These are phyloP conservation scores for Muschampia plurimacula DNA, from an alignment of 2,888 invertebrate species.

Conservation along the genomic window DNA sequence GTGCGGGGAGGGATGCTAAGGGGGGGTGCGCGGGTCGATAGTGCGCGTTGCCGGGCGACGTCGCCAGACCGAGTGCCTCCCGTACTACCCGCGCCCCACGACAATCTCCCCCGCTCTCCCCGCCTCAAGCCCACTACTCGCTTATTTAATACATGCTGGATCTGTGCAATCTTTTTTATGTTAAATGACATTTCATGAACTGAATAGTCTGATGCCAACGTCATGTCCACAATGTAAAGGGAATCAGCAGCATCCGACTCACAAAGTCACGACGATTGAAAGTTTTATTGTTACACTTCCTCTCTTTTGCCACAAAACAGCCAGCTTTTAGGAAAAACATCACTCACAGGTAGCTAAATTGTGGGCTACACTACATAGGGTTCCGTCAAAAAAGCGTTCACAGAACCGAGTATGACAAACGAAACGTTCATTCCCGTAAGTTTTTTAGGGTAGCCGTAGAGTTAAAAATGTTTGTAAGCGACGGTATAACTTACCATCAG, in stretches of 20 bases:
- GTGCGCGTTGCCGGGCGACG: slow-evolving; percentile 86
- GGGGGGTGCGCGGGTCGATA: slow-evolving; percentile 79
- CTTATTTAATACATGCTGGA: slow-evolving; percentile 82
- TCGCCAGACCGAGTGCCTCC: slow-evolving; percentile 87
- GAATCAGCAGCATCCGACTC: background rate
- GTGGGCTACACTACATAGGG: background rate
- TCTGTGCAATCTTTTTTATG: slow-evolving; percentile 79
- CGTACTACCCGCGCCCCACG: slow-evolving; percentile 78
- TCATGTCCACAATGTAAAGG: slow-evolving; percentile 1
- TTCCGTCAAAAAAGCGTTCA: background rate
- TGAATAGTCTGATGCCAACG: slow-evolving; percentile 11
- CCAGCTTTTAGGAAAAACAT: background rate
- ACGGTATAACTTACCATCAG: background rate
- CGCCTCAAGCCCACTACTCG: slow-evolving; percentile 72
- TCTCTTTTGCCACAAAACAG: background rate
- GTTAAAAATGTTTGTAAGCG: background rate
- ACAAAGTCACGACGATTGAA: background rate
- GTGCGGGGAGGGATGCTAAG: slow-evolving; percentile 39
- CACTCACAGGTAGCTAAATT: background rate
- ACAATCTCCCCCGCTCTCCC: slow-evolving; percentile 52
- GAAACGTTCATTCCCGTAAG: background rate
- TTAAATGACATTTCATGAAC: slow-evolving; percentile 67
- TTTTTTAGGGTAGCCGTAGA: background rate
- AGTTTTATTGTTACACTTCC: background rate
- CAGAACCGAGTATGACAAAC: background rate